These are phyloP conservation scores for Lasioglossum calceatum DNA, from an alignment of 2,888 invertebrate species.

Conservation along the genomic window DNA sequence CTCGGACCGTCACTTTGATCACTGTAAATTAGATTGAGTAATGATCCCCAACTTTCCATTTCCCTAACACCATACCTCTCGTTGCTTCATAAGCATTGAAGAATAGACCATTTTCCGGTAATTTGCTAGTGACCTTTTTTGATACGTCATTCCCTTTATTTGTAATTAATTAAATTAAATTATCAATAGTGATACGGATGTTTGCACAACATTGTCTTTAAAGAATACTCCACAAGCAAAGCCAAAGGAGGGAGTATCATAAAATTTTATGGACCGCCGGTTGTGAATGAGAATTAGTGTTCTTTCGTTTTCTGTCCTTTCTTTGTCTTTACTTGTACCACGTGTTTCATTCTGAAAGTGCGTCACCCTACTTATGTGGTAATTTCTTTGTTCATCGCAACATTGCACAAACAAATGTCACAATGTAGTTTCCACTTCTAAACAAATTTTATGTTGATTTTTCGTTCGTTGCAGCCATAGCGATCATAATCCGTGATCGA, in stretches of 20 bases:
- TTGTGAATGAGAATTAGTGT: neutral
- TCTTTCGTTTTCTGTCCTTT: neutral
- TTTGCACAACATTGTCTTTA: neutral
- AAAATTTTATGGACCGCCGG: neutral
- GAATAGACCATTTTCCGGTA: neutral
- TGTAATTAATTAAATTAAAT: slow-evolving; percentile 20
- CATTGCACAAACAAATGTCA: slow-evolving; percentile 45
- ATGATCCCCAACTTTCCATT: neutral
- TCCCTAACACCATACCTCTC: slow-evolving; percentile 35
- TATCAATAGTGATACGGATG: neutral
- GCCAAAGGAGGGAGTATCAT: neutral
- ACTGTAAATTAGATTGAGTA: neutral
- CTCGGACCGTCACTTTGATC: slow-evolving; percentile 29
- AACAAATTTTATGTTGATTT: slow-evolving; percentile 35
- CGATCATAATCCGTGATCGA: slow-evolving; percentile 81
- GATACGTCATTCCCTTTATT: neutral
- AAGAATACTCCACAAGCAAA: neutral
- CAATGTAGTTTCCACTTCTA: slow-evolving; percentile 34
- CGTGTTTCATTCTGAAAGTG: neutral
- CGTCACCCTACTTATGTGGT: neutral
- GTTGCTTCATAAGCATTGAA: slow-evolving; percentile 22
- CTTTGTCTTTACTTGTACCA: neutral
- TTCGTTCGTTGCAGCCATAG: slow-evolving; percentile 40
- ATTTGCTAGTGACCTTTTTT: neutral
- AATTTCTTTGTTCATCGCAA: slow-evolving; percentile 10